Base-by-base conservation (phyloP, 2,797 vertebrate species). In the Myotis myotis region DNA sequence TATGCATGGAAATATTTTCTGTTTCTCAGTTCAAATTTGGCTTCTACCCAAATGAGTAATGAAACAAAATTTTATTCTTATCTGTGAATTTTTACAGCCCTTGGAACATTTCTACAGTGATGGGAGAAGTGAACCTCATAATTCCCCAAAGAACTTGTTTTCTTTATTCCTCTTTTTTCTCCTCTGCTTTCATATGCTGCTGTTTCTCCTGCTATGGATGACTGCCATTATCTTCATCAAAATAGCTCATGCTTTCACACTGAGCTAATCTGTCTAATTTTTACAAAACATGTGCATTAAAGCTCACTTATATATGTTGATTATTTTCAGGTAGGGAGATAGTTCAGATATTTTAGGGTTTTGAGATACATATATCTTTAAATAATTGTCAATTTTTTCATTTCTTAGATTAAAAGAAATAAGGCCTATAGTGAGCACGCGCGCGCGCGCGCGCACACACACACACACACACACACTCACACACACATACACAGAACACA, bases 51-150 rank as follows among this genome's bases (percentile, higher is more conserved):
- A 79, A 62, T 92, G 60, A 94, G 75, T 82, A 93, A 93, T 55
- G 71, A 86, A 23, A 62, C 60, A 87, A 88, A 79, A 57, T 55
- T 87, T 91, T 25, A 53, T 90, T 81, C 75, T 94, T 95, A 93
- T 66, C 23, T 79, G 20, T 92, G 47, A 55, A 47, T n/a, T 75
- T 85, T 36, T 91, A 36, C 8, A 86, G 53, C 8, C 53, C 47
- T 91, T 82, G 44, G 79, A 80, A 79, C 30, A 84, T 93, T 91
- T 70, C 79, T 92, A 36, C 49, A 36, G 15, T 71, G 80, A 70
- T 33, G 8, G 49, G 19, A 66, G 66, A 94, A 49, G 10, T 19
- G 68, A 95, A 75, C 30, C 64, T 94, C 47, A 5, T 47, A 68
- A 60, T 64, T 60, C 38, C 66, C 53, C 66, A 83, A 70, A 88